phyloP scores from a whole-genome alignment of 1,140 invertebrate genomes.

The Drosophila teissieri region DNA sequence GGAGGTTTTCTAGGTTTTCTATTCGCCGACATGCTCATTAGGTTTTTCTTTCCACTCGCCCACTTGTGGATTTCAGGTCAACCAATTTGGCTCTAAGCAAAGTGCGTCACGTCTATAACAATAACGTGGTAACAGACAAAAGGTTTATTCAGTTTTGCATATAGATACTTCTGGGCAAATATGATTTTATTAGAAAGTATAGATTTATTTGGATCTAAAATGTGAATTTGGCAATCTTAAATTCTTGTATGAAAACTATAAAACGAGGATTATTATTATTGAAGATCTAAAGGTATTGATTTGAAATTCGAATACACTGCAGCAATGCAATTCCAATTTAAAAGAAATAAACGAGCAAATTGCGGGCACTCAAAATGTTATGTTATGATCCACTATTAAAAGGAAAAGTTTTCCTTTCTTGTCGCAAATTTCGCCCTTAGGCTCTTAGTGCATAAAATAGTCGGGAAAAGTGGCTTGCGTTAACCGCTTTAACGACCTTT shows the following conservation, averaged over 20 bases:
- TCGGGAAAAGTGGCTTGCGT: constrained; percentile 7
- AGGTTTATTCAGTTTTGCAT: constrained; percentile 18
- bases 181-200: neutral
- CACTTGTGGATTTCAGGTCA: constrained; percentile 59
- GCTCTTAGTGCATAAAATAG: neutral
- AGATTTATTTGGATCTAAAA: too few relatives aligned
- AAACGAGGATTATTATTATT: neutral
- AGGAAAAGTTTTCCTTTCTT: neutral
- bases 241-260: too few relatives aligned
- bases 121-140: neutral
- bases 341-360: too few relatives aligned
- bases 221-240: too few relatives aligned
- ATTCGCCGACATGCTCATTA: constrained; percentile 49
- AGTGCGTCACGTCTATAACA: constrained; percentile 17
- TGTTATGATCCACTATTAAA: too few relatives aligned
- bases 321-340: too few relatives aligned
- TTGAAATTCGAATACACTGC: neutral
- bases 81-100: constrained; percentile 12
- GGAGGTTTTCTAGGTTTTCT: constrained; percentile 10
- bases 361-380: too few relatives aligned
- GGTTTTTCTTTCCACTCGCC: constrained; percentile 35
- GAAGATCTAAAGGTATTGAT: neutral
- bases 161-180: constrained; percentile 1
- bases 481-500: constrained; percentile 19
- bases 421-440: too few relatives aligned